A percentile compares a stretch with the other conserved stretches of the same genome.
These are phyloP conservation scores for Kryptolebias ocellatus DNA, from an alignment of 2,797 vertebrate genomes.

Conservation along the genomic window DNA sequence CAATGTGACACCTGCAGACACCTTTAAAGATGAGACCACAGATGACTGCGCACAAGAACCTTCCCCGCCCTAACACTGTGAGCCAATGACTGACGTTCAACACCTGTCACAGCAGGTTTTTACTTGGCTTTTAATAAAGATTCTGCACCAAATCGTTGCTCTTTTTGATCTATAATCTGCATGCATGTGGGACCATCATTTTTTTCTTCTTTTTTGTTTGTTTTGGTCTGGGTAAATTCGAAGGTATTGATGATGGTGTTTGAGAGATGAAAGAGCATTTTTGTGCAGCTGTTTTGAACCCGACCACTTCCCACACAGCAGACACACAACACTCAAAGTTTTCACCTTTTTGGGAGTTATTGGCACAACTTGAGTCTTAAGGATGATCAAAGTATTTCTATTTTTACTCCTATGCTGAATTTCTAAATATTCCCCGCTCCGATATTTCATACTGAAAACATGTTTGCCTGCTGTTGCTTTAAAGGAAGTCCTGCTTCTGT, in stretches of 20 bases:
- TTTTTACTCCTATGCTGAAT: conserved; percentile 48
- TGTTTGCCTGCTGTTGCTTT: conserved; percentile 11
- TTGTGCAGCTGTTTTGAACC: conserved; percentile 55
- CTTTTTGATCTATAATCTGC: conserved; percentile 60
- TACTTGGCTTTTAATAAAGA: conserved; percentile 47
- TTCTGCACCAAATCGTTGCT: conserved; percentile 7
- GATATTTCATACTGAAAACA: conserved; percentile 13
- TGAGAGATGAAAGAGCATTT: conserved; percentile 75
- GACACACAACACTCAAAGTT: conserved; percentile 51
- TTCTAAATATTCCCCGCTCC: conserved; percentile 24
- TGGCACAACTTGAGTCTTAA: conserved; percentile 47
- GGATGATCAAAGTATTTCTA: conserved; percentile 65
- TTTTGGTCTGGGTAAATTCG: conserved; percentile 40
- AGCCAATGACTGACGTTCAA: conserved; percentile 7
- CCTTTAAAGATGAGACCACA: conserved; percentile 2
- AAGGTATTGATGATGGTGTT: conserved; percentile 48
- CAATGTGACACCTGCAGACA: conserved; percentile 48
- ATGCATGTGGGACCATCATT: conserved; percentile 52
- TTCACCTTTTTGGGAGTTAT: conserved; percentile 41
- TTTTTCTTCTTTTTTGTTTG: conserved; percentile 2
- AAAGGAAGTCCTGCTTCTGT: background rate
- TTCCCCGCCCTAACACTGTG: background rate
- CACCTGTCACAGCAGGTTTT: conserved; percentile 25
- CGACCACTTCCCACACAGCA: conserved; percentile 38
- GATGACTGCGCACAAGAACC: background rate